These are phyloP conservation scores for Campoplex nolae DNA, from an alignment of 2,888 invertebrate species.

Conservation along the genomic window DNA sequence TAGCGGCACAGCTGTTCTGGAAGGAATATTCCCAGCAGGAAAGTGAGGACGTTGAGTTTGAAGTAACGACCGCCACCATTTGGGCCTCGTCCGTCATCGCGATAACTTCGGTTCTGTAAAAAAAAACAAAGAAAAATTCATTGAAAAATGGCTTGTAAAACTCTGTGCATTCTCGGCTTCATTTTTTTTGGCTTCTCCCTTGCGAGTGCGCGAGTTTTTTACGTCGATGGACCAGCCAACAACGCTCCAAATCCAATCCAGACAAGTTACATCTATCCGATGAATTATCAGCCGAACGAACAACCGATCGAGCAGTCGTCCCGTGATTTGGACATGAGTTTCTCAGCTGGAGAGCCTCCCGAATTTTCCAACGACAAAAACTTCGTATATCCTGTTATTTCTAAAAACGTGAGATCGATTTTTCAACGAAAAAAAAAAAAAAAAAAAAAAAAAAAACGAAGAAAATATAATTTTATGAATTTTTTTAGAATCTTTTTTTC, in stretches of 20 bases:
- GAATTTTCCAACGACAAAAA: constrained; percentile 59
- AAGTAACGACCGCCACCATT: constrained; percentile 29
- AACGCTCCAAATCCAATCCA: constrained; percentile 53
- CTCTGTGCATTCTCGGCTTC: constrained; percentile 63
- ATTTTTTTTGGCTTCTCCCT: constrained; percentile 66
- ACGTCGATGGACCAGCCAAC: constrained; percentile 56
- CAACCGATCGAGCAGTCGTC: constrained; percentile 76
- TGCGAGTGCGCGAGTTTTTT: constrained; percentile 63
- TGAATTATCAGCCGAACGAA: constrained; percentile 50
- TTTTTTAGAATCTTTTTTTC: not conserved
- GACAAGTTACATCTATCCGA: constrained; percentile 69
- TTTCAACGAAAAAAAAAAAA: not conserved
- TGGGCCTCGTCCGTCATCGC: constrained; percentile 17
- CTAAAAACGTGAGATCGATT: constrained; percentile 65
- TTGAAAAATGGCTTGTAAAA: constrained; percentile 67
- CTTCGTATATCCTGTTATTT: constrained; percentile 41
- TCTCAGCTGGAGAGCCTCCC: constrained; percentile 73
- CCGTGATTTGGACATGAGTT: constrained; percentile 78
- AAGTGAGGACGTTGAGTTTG: not conserved
- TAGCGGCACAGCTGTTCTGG: not conserved
- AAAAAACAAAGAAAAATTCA: too few species aligned
- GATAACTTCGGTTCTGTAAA: not conserved
- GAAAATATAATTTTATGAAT: too few species aligned
- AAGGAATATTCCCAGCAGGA: not conserved
- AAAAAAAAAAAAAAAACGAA: not conserved